Base-by-base conservation (phyloP, 2,797 vertebrate genomes). In the Enteromius thamalakanensis region DNA sequence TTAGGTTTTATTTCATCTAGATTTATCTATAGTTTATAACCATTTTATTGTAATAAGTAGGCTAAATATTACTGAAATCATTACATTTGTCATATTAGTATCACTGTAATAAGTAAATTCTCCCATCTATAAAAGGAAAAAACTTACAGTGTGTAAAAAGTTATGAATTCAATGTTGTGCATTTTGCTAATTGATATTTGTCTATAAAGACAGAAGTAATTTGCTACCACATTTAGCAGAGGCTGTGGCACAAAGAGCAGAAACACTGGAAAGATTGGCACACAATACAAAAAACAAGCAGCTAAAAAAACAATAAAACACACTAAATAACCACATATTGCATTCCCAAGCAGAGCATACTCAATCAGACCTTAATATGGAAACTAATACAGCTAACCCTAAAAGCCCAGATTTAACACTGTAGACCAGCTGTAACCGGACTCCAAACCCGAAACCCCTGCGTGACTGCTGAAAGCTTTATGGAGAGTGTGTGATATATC, bases 191-290 rank as follows among this genome's bases (percentile, higher is more conserved):
- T 7, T 69, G 4, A 62, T 17, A 70, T 21, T 37, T 5, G 14
- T 51, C 69, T 74, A 29, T 51, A 23, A 62, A 42, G 37, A 62
- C 55, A 29, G 29, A 76, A 37, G 70, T 21, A 2, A 60, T 37
- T 72, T 26, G 8, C 29, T 15, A 60, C 53, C 68, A 64, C 40
- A 72, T 81, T 71, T 65, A 45, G 58, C 12, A 64, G 55, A 71
- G 29, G 23, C 23, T 81, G 69, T 7, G 14, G 42, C 55, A 51
- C 69, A 65, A 81, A 65, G 15, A 74, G 15, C 21, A 65, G 8
- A 75, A 51, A 51, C 32, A 4, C 14, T 72, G 1, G 51, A 37
- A 55, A 69, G 55, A 62, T 32, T 58, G 45, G 51, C 67, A 81
- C 40, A 21, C 23, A 47, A 21, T 77, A 64, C 58, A 62, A 17